Percentiles rank a stretch among this genome's conserved stretches.
phyloP scores from a whole-genome alignment of 2,888 invertebrate genomes.

The Caenorhabditis becei region DNA sequence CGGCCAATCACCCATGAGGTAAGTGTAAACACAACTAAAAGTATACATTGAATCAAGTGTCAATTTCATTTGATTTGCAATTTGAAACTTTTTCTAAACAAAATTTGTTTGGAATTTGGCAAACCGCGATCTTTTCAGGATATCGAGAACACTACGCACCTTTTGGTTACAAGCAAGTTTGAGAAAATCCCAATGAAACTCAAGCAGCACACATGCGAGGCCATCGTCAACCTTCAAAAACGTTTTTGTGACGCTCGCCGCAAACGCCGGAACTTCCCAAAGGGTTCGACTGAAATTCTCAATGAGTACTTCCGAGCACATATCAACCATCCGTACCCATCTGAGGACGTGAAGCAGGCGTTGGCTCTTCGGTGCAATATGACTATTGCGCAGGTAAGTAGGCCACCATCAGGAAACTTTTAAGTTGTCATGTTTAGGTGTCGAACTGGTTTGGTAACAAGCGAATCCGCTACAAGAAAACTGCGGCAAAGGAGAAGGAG shows the following conservation, averaged over 20 bases:
- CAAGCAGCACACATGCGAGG: conserved; percentile 98
- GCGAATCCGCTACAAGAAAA: conserved; percentile 97
- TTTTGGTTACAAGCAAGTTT: conserved; percentile 93
- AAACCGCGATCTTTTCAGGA: conserved; percentile 7
- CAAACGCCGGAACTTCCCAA: conserved; percentile 98
- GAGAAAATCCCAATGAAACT: conserved; percentile 86
- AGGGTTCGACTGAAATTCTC: conserved; percentile 98
- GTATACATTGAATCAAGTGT: too few relatives aligned
- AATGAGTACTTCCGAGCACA: conserved; percentile 99
- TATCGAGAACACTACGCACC: conserved; percentile 87
- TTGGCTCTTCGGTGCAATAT: conserved; percentile 98
- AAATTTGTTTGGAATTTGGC: background rate
- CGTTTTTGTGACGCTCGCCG: conserved; percentile 82
- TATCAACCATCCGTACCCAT: conserved; percentile 98
- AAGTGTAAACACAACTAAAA: conserved; percentile 82
- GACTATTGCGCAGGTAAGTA: conserved; percentile 90
- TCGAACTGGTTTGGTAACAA: conserved; percentile 99
- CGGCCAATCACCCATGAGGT: conserved; percentile 96
- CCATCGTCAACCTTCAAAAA: conserved; percentile 96
- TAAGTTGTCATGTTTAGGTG: conserved; percentile 84
- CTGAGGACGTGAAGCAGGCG: conserved; percentile 99
- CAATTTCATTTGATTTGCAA: background rate
- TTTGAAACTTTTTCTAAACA: background rate
- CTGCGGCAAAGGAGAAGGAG: conserved; percentile 59
- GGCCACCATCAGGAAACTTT: background rate